These are phyloP conservation scores for Ptychochromis oligacanthus DNA, from an alignment of 2,113 vertebrate genomes.

Conservation along the genomic window DNA sequence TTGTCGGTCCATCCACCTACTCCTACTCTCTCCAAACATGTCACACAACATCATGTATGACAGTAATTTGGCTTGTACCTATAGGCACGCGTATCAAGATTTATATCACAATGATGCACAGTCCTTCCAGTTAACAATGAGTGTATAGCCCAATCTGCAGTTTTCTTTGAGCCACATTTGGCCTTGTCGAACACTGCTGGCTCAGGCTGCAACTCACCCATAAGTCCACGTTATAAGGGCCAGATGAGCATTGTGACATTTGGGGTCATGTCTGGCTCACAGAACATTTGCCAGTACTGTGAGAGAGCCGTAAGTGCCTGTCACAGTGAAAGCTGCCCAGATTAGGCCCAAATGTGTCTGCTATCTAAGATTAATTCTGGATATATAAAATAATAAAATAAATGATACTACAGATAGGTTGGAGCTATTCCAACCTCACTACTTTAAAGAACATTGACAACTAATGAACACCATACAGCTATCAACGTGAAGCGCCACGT, in stretches of 20 bases:
- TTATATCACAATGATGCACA: no score
- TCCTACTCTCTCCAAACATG: not conserved
- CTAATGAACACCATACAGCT: slow-evolving; percentile 12
- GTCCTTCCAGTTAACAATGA: not conserved
- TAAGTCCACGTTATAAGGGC: not conserved
- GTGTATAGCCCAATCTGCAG: not conserved
- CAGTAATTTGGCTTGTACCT: no score
- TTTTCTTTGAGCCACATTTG: not conserved
- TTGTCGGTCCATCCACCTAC: not conserved
- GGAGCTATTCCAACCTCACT: not conserved
- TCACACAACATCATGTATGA: no score
- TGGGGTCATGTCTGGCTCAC: not conserved
- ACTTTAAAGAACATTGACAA: not conserved
- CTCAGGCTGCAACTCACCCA: not conserved
- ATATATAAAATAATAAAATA: not conserved
- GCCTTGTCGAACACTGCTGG: not conserved
- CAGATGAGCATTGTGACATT: slow-evolving; percentile 8
- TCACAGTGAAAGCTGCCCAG: not conserved
- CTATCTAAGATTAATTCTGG: not conserved
- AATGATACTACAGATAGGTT: not conserved
- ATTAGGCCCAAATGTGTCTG: slow-evolving; percentile 4
- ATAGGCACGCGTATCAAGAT: no score
- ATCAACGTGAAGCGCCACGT: not conserved
- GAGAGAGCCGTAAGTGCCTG: not conserved
- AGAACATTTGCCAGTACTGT: not conserved